Conservation (phyloP, 1,140 invertebrate genomes). For the Drosophila mayri region DNA sequence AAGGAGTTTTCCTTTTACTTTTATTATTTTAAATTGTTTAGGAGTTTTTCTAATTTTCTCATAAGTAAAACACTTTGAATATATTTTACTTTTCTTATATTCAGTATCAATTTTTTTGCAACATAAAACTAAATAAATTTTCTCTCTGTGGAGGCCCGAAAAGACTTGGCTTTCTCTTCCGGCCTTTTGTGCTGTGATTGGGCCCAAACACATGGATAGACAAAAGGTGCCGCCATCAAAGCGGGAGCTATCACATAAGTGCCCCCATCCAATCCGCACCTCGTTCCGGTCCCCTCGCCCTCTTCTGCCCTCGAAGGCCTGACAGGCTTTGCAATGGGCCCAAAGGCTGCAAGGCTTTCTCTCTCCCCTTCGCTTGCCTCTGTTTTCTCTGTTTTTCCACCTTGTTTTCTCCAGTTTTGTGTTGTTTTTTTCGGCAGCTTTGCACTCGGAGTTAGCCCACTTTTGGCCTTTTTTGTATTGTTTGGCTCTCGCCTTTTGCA, state of each 20-base stretch:
- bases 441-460: constrained; percentile 74
- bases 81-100: not conserved
- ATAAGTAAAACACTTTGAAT: not conserved
- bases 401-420: constrained; percentile 20
- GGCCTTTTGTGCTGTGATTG: constrained; percentile 62
- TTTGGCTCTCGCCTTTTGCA: constrained; percentile 54
- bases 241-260: constrained; percentile 64
- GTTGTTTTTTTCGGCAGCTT: constrained; percentile 47
- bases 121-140: not conserved
- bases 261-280: constrained; percentile 2
- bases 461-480: constrained; percentile 71
- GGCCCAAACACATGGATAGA: constrained; percentile 65
- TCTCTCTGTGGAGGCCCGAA: constrained; percentile 5
- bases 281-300: not conserved
- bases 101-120: not conserved
- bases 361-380: not conserved
- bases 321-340: constrained; percentile 66
- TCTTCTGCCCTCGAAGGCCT: constrained; percentile 19
- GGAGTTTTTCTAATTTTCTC: not conserved
- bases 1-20: not conserved
- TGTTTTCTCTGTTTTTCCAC: constrained; percentile 25
- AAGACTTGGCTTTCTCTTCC: constrained; percentile 38
- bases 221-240: constrained; percentile 79
- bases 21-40: not conserved
- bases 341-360: constrained; percentile 49